These are phyloP conservation scores for Dallia pectoralis DNA, from an alignment of 2,797 vertebrate species.

Conservation along the genomic window DNA sequence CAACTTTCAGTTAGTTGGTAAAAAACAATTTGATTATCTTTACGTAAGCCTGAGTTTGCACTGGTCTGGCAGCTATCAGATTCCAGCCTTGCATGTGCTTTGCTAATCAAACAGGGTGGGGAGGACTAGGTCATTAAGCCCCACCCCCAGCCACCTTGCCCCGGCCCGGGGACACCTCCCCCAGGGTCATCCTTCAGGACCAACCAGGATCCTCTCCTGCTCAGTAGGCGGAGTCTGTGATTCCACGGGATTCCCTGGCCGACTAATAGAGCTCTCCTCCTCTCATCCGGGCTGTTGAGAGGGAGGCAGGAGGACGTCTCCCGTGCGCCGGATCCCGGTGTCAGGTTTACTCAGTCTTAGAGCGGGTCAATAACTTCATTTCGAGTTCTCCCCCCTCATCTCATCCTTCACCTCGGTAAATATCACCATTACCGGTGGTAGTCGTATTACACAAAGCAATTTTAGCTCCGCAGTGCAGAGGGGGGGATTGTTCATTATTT, in stretches of 20 bases:
- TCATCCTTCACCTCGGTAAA: constrained; percentile 32
- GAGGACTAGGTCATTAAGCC: background rate
- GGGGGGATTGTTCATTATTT: constrained; percentile 47
- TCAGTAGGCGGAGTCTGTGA: constrained; percentile 17
- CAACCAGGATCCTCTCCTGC: constrained; percentile 40
- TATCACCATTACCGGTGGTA: constrained; percentile 36
- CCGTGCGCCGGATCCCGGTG: constrained; percentile 44
- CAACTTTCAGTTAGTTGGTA: constrained; percentile 31
- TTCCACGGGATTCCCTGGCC: background rate
- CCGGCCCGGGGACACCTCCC: constrained; percentile 39
- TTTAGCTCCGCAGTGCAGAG: constrained; percentile 23
- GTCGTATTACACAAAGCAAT: constrained; percentile 43
- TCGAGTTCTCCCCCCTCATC: background rate
- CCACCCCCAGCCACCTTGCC: constrained; percentile 16
- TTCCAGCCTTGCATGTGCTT: constrained; percentile 10
- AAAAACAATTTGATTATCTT: constrained; percentile 50
- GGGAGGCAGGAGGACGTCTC: constrained; percentile 36
- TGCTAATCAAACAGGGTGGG: too few relatives aligned
- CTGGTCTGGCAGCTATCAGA: constrained; percentile 37
- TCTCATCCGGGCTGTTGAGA: constrained; percentile 33
- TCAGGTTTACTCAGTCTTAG: constrained; percentile 48
- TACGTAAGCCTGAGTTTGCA: constrained; percentile 35
- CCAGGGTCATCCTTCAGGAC: constrained; percentile 45
- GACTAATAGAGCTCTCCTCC: constrained; percentile 28
- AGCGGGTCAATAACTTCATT: constrained; percentile 29